phyloP scores from a whole-genome alignment of 1,140 invertebrate species.

The Himalopsyche phryganea region DNA sequence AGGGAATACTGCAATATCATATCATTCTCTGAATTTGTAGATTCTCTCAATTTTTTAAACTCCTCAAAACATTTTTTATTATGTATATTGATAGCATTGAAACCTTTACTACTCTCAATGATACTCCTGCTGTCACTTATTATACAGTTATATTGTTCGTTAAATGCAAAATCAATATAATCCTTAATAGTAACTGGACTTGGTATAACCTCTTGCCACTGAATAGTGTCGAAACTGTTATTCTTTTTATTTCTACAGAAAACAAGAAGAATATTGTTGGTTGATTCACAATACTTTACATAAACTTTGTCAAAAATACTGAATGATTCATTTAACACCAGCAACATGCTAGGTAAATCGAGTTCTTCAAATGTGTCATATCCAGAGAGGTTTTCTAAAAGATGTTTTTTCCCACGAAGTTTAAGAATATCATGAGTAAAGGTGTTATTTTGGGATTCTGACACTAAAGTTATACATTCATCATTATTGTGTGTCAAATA shows the following conservation, averaged over 20 bases:
- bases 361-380: conserved; percentile 49
- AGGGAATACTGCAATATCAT: conserved; percentile 46
- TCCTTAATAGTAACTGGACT: conserved; percentile 54
- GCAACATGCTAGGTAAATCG: conserved; percentile 37
- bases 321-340: conserved; percentile 41
- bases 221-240: conserved; percentile 40
- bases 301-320: conserved; percentile 46
- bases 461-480: neutral
- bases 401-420: neutral
- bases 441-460: neutral
- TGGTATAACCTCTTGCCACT: conserved; percentile 44
- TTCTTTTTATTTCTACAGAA: conserved; percentile 42
- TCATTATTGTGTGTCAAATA: neutral
- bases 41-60: neutral
- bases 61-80: neutral
- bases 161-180: conserved; percentile 53
- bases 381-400: conserved; percentile 37
- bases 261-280: conserved; percentile 42
- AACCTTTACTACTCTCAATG: neutral
- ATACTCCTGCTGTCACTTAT: conserved; percentile 31
- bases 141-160: conserved; percentile 44
- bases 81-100: neutral
- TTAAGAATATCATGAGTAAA: neutral
- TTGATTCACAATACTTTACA: conserved; percentile 48
- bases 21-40: conserved; percentile 37